Evolutionary conservation across 2,797 vertebrate species (phyloP).

Genomic region (Hippoglossus hippoglossus): DNA sequence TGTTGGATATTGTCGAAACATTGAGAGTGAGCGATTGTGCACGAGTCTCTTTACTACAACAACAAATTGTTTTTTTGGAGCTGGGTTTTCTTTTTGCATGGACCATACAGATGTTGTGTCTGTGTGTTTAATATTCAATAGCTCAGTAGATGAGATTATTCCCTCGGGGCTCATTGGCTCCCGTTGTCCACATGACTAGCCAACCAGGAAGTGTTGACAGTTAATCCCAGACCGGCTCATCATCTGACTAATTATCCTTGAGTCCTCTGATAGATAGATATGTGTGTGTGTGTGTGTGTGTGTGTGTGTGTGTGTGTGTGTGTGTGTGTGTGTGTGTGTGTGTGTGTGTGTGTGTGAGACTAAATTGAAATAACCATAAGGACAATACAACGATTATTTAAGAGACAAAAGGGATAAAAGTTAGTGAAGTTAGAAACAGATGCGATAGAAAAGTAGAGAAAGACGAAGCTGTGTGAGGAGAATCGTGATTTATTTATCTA

Average conservation of each 20-base stretch:
- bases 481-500: background rate
- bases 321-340: background rate
- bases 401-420: background rate
- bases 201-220: slow-evolving; percentile 59
- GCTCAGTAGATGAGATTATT: slow-evolving; percentile 42
- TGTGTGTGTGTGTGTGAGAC: slow-evolving; percentile 1
- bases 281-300: slow-evolving; percentile 4
- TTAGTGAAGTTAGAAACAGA: background rate
- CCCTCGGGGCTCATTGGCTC: slow-evolving; percentile 54
- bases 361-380: background rate
- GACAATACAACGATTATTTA: background rate
- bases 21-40: too few relatives aligned
- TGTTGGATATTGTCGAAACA: too few relatives aligned
- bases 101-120: background rate
- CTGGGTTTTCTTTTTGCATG: background rate
- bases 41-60: too few relatives aligned
- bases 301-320: slow-evolving; percentile 3
- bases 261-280: slow-evolving; percentile 5
- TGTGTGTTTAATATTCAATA: slow-evolving; percentile 34
- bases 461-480: background rate
- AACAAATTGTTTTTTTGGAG: background rate
- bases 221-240: slow-evolving; percentile 58
- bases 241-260: slow-evolving; percentile 56
- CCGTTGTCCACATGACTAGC: slow-evolving; percentile 52
- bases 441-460: too few relatives aligned